Evolutionary conservation across 1,140 invertebrate species (phyloP).

Genomic region (Nautilus pompilius): DNA sequence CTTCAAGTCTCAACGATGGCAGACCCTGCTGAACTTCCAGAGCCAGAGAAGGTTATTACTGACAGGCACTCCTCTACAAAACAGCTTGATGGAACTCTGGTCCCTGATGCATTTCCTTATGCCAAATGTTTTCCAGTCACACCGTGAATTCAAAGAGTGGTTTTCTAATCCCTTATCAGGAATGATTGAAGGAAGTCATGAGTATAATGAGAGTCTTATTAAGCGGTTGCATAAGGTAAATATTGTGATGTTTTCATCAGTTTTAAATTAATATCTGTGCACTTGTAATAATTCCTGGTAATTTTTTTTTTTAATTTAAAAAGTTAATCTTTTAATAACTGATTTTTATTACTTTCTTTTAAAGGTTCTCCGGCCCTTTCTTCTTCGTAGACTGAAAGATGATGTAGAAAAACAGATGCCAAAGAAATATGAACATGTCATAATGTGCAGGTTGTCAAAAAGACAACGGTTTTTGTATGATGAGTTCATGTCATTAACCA

Average conservation of each 20-base stretch:
- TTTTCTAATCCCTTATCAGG: conserved; percentile 97
- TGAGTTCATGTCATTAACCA: conserved; percentile 97
- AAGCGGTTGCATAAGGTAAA: conserved; percentile 90
- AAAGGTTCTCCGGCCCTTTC: conserved; percentile 93
- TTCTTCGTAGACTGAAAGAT: conserved; percentile 89
- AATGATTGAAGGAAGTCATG: conserved; percentile 95
- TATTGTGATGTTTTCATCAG: not conserved
- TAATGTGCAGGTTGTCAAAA: conserved; percentile 95
- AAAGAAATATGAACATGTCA: conserved; percentile 96
- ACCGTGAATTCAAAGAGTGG: conserved; percentile 96
- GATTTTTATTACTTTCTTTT: conserved; percentile 3
- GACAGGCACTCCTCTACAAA: conserved; percentile 98
- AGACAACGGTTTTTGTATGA: conserved; percentile 97
- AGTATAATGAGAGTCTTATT: conserved; percentile 93
- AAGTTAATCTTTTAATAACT: not conserved
- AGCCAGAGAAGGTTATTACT: conserved; percentile 89
- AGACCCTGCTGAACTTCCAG: conserved; percentile 93
- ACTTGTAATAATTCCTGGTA: not conserved
- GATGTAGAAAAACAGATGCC: conserved; percentile 99
- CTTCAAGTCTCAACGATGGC: conserved; percentile 99
- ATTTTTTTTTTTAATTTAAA: not conserved
- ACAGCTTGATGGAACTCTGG: conserved; percentile 99
- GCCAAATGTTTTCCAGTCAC: conserved; percentile 98
- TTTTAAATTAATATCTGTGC: not conserved
- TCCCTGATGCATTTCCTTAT: conserved; percentile 99